A percentile compares a stretch with the other conserved stretches of the same genome.
Conservation (phyloP, 2,888 invertebrate genomes). For the Andrena bicolor region DNA sequence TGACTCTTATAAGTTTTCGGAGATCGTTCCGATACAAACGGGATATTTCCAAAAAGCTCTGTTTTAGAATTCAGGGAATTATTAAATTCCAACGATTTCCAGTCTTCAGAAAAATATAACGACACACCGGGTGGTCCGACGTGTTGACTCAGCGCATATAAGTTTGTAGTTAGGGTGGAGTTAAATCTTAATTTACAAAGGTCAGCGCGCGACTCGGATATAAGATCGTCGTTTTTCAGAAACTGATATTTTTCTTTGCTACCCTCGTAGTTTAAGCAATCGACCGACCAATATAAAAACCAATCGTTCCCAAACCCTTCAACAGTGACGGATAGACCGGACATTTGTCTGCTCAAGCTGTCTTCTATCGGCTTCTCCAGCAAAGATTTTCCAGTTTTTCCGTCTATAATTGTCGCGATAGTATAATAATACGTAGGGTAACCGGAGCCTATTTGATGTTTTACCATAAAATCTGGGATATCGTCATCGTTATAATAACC, state of each 20-base stretch:
- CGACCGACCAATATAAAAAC: constrained; percentile 92
- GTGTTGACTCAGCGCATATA: constrained; percentile 89
- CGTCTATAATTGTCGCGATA: constrained; percentile 87
- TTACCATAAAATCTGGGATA: constrained; percentile 92
- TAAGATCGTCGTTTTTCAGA: constrained; percentile 74
- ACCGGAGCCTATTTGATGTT: constrained; percentile 89
- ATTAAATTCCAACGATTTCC: constrained; percentile 83
- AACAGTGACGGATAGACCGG: constrained; percentile 87
- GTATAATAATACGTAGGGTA: constrained; percentile 92
- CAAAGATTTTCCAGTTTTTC: constrained; percentile 87
- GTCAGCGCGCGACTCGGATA: constrained; percentile 85
- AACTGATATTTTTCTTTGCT: constrained; percentile 86
- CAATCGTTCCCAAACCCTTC: constrained; percentile 90
- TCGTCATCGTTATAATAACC: constrained; percentile 92
- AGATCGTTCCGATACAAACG: constrained; percentile 73
- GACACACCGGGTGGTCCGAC: constrained; percentile 90
- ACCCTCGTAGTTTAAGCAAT: constrained; percentile 86
- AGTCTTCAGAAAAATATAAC: constrained; percentile 89
- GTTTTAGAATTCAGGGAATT: constrained; percentile 85
- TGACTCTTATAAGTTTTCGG: constrained; percentile 61
- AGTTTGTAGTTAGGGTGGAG: constrained; percentile 88
- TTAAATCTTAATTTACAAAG: constrained; percentile 90
- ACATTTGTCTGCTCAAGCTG: constrained; percentile 88
- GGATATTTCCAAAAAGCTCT: constrained; percentile 79
- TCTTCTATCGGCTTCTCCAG: constrained; percentile 87